Evolutionary conservation across 30 jellyfish, hydroid and myxozoan genomes (phyloP), one percentile per base, ranked within the genome.

Genomic region (Catostylus mosaicus): DNA sequence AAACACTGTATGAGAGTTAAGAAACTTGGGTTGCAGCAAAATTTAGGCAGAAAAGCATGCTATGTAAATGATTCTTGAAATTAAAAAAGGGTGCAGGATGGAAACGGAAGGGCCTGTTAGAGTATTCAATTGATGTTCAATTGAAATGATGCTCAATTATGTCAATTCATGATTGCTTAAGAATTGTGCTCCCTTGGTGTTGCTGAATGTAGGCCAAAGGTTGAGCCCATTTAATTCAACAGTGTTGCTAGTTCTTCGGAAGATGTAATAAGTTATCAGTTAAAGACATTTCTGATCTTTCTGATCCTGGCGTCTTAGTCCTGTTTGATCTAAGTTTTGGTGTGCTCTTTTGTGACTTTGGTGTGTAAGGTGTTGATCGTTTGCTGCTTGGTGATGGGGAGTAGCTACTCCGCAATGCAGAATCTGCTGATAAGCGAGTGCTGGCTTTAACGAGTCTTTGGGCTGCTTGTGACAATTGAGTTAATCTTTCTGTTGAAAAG

Each of bases 391-490:
- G 96, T 24, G 97, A 87, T 18, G 98, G 99, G 11, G 99, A 76
- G 67, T 94, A 94, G 62, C 90, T 82, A 56, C 90, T 74, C 32
- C 95, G 89, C 67, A 94, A 73, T 8, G 99, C 86, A 27, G 84
- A 72, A 66, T 94, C 99, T 35, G 96, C 35, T n/a, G 62, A 37
- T 10, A 82, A 34, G 26, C 95, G 93, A 4, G 77, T 68, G 76
- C 90, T 89, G 30, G 97, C 82, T 84, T 94, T 88, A 50, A 94
- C 81, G 7, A 94, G 96, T 56, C 91, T 77, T 77, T 94, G 99
- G 29, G 99, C 99, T 3, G 99, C 99, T 24, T 97, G 99, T 5
- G 99, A 82, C 19, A 94, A 85, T 85, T 64, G 81, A 12, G 90
- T 85, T 36, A 80, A 57, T 20, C 97, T 84, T 12, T 87, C 96